phyloP scores from a whole-genome alignment of 1,140 invertebrate genomes.

The Dendroctonus valens region DNA sequence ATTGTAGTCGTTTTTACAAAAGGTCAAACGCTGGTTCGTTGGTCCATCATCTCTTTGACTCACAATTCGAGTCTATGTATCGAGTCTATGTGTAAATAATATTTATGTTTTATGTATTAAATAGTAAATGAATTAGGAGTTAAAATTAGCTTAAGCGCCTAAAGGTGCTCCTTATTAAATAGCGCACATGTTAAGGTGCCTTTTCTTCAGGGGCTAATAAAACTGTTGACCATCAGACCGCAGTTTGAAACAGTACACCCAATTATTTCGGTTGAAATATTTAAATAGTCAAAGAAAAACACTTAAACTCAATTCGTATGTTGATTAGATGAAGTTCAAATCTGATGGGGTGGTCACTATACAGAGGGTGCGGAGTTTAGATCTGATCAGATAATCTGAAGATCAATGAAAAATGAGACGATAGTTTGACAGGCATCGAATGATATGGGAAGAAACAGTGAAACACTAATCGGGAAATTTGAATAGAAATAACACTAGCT shows the following conservation, averaged over 20 bases:
- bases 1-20: too few relatives aligned
- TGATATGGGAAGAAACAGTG: conserved; percentile 14
- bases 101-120: too few relatives aligned
- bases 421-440: conserved; percentile 12
- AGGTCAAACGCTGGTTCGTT: too few relatives aligned
- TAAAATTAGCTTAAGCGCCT: not conserved
- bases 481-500: conserved; percentile 12
- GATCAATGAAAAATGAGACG: conserved; percentile 21
- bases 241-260: conserved; percentile 9
- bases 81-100: too few relatives aligned
- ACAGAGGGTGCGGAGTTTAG: conserved; percentile 19
- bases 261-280: conserved; percentile 17
- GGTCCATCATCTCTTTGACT: too few relatives aligned
- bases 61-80: too few relatives aligned
- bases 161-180: not conserved
- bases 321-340: conserved; percentile 17
- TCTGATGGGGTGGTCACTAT: conserved; percentile 20
- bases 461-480: conserved; percentile 19
- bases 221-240: not conserved
- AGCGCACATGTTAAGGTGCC: not conserved
- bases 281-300: conserved; percentile 6
- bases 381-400: conserved; percentile 22
- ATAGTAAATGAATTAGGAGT: too few relatives aligned
- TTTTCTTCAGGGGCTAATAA: too few relatives aligned
- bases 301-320: conserved; percentile 26